Percentiles rank a stretch among this genome's conserved stretches.
Conservation (phyloP, 1,140 invertebrate species). For the Bombus consobrinus region DNA sequence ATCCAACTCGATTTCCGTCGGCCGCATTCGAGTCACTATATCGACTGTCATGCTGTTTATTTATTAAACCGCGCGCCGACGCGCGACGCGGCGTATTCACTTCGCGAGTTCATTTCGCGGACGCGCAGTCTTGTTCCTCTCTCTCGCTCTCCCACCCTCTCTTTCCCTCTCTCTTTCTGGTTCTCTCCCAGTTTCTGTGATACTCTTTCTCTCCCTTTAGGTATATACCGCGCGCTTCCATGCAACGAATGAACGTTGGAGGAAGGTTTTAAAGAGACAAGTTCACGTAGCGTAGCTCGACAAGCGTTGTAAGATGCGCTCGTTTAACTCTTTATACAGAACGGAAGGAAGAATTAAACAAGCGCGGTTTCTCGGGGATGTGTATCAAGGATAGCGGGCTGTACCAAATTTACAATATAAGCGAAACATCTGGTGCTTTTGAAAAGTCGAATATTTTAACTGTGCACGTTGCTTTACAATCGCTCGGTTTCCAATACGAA, state of each 20-base stretch:
- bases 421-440: too few species aligned
- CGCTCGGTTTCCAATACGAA: too few species aligned
- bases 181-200: neutral
- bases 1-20: slow-evolving; percentile 52
- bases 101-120: slow-evolving; percentile 14
- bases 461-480: too few species aligned
- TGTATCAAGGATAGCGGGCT: neutral
- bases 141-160: neutral
- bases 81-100: neutral
- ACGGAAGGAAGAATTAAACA: slow-evolving; percentile 11
- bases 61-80: slow-evolving; percentile 23
- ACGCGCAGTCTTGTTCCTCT: neutral
- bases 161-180: neutral
- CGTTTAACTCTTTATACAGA: neutral
- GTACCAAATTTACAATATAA: too few species aligned
- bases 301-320: neutral
- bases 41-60: slow-evolving; percentile 53
- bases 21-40: slow-evolving; percentile 41
- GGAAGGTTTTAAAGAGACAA: slow-evolving; percentile 15
- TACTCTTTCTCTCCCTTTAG: neutral
- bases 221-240: neutral
- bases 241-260: neutral
- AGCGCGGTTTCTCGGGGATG: neutral
- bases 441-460: too few species aligned
- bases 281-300: neutral